phyloP scores from a whole-genome alignment of 2,888 invertebrate species.

The Cyclophora albipunctata region DNA sequence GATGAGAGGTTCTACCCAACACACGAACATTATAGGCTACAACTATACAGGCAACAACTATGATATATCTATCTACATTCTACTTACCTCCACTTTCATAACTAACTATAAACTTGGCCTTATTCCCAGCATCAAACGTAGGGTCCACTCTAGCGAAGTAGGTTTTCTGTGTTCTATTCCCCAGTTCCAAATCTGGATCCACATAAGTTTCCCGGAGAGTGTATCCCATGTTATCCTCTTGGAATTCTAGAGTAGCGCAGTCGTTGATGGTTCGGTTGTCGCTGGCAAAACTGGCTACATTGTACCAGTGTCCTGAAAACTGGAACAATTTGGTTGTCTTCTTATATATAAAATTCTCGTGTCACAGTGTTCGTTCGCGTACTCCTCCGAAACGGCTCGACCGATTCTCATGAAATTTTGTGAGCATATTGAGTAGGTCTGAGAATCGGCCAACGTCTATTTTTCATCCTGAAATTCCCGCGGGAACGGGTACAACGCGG shows the following conservation, averaged over 20 bases:
- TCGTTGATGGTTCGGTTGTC: conserved; percentile 55
- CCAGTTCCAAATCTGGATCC: conserved; percentile 30
- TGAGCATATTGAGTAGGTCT: too few species aligned
- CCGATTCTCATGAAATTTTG: too few species aligned
- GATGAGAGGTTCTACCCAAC: too few species aligned
- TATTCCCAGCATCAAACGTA: conserved; percentile 60
- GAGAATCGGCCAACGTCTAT: too few species aligned
- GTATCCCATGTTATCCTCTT: conserved; percentile 62
- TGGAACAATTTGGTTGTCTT: conserved; percentile 15
- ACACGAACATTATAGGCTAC: too few species aligned
- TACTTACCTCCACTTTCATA: conserved; percentile 60
- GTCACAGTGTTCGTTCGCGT: too few species aligned
- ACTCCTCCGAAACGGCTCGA: too few species aligned
- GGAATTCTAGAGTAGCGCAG: conserved; percentile 56
- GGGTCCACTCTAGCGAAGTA: conserved; percentile 66
- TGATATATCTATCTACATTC: conserved; percentile 2
- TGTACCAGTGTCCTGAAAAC: conserved; percentile 70
- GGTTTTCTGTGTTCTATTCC: conserved; percentile 57
- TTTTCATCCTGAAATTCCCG: too few species aligned
- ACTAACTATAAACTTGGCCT: conserved; percentile 59
- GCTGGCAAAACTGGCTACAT: conserved; percentile 58
- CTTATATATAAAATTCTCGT: neutral
- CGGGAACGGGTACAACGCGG: too few species aligned
- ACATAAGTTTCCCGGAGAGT: conserved; percentile 58
- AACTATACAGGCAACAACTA: too few species aligned